A percentile compares a stretch with the other conserved stretches of the same genome.
Evolutionary conservation across 2,888 invertebrate genomes (phyloP).

Genomic region (Chaetoderma sp.): DNA sequence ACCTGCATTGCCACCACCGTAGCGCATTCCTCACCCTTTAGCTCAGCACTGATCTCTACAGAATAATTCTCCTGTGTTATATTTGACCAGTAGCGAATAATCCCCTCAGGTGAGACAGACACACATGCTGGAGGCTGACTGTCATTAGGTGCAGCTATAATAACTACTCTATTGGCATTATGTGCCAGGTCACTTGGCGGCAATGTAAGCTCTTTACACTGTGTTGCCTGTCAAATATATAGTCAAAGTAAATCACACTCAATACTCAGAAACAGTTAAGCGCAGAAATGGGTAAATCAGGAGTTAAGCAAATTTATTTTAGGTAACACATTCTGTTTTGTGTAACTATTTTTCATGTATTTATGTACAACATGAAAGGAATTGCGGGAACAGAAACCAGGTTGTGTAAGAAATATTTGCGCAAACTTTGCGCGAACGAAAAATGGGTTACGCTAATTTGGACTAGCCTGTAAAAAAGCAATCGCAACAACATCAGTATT

Average conservation of each 20-base stretch:
- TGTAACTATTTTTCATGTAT: too few relatives aligned
- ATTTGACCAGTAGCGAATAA: constrained; percentile 92
- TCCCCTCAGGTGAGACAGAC: constrained; percentile 93
- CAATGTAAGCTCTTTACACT: constrained; percentile 86
- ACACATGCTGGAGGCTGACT: constrained; percentile 70
- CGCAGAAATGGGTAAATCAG: too few relatives aligned
- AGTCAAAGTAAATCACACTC: constrained; percentile 3
- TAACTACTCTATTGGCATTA: constrained; percentile 73
- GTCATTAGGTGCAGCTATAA: constrained; percentile 79
- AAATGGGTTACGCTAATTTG: too few relatives aligned
- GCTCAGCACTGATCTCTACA: constrained; percentile 85
- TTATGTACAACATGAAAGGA: too few relatives aligned
- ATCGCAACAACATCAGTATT: too few relatives aligned
- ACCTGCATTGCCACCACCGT: constrained; percentile 64
- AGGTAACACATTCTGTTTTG: too few relatives aligned
- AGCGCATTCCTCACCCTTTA: constrained; percentile 75
- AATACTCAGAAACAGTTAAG: too few relatives aligned
- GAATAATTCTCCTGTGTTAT: constrained; percentile 89
- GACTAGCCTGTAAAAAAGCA: too few relatives aligned
- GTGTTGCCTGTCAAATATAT: constrained; percentile 66
- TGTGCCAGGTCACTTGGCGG: constrained; percentile 94
- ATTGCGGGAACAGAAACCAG: too few relatives aligned
- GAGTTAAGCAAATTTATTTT: too few relatives aligned
- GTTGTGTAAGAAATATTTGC: too few relatives aligned
- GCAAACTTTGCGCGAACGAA: too few relatives aligned